Base-by-base conservation (phyloP, 2,888 invertebrate species). In the Arrhopalites spinosus region DNA sequence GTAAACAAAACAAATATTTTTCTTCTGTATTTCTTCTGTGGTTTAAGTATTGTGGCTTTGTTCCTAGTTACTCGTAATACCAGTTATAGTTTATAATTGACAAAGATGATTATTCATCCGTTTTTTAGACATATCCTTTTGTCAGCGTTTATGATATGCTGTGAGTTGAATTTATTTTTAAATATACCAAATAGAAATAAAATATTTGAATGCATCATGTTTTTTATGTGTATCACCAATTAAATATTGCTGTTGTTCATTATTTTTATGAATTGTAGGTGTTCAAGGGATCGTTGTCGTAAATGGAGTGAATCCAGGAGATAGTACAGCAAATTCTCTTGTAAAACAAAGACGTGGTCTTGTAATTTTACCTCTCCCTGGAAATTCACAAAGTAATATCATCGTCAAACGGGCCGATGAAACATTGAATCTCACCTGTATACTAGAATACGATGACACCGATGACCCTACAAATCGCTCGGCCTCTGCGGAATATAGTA, bases 371-470 rank as follows among this genome's bases (percentile, higher is more conserved):
- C 80, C 80, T 7, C 50, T 56, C 11, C 74, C 79, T 0, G 75
- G 50, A 30, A 76, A 74, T 61, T 36, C 71, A 20, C 74, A 75
- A 7, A 17, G 72, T n/a, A 36, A 36, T 36, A 36, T 36, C 11
- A 11, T 36, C 11, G 36, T 78, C 13, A 77, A 74, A 47, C 29
- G 79, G 27, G 67, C 75, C 17, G 80, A 80, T 27, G 80, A 80
- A 36, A 78, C 78, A 30, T 69, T 80, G 47, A 80, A 80, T 74
- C 74, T 80, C 17, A 80, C 80, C 7, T 80, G 80, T 61, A 70
- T 68, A 30, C 71, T 78, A 1, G 74, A 77, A 53, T 64, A 72
- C 47, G 66, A 56, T 59, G 77, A 73, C n/a, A 69, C n/a, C 1
- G 66, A 59, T 27, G 66, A 64, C 15, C 59, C 23, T 20, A 36